Conservation (phyloP, 2,797 vertebrate genomes). For the Epinephelus awoara region DNA sequence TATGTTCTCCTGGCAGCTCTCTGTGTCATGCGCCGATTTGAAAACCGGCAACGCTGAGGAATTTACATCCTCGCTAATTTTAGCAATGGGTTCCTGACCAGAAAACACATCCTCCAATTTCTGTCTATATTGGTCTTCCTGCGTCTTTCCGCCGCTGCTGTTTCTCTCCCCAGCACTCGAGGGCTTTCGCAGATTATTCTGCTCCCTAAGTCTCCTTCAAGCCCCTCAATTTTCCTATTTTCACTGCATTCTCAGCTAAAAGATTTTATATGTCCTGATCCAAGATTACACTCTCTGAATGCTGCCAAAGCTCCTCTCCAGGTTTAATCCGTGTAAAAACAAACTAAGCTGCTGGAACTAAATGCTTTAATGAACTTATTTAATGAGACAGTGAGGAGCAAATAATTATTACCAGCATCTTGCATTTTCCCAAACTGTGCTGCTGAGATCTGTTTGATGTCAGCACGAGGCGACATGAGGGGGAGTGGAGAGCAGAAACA, state of each 20-base stretch:
- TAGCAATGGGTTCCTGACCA: slow-evolving; percentile 89
- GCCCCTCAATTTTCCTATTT: slow-evolving; percentile 65
- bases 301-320: slow-evolving; percentile 49
- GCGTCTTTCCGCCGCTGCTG: slow-evolving; percentile 66
- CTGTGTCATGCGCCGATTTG: slow-evolving; percentile 72
- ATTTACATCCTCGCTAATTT: slow-evolving; percentile 89
- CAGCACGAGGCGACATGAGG: slow-evolving; percentile 40
- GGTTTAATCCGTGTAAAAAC: slow-evolving; percentile 58
- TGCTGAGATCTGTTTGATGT: slow-evolving; percentile 71
- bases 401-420: slow-evolving; percentile 66
- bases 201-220: slow-evolving; percentile 38
- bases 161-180: slow-evolving; percentile 47
- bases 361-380: slow-evolving; percentile 51
- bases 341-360: slow-evolving; percentile 49
- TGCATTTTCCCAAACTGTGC: slow-evolving; percentile 44
- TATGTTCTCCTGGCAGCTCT: slow-evolving; percentile 73
- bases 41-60: slow-evolving; percentile 81
- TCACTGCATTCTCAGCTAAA: slow-evolving; percentile 32
- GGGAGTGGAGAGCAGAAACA: slow-evolving; percentile 66
- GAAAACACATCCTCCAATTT: slow-evolving; percentile 90
- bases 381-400: slow-evolving; percentile 53
- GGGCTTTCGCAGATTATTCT: slow-evolving; percentile 60
- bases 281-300: slow-evolving; percentile 45
- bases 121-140: slow-evolving; percentile 86
- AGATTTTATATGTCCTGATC: slow-evolving; percentile 41